Conservation (phyloP, 37 sponge, comb jelly and placozoan genomes). For the Corticium candelabrum region DNA sequence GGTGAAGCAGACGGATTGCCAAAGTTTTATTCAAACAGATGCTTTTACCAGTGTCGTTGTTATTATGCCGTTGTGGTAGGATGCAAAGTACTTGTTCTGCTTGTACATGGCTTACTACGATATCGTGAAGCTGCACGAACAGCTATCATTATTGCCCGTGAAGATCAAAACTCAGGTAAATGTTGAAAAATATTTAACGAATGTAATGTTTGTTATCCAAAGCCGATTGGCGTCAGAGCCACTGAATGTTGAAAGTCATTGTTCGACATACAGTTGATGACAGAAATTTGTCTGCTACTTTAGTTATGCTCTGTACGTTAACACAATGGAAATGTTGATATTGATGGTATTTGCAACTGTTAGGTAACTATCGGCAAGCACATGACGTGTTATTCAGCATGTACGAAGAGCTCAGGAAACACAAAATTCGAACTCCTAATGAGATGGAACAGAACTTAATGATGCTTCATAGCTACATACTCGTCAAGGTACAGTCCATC, state of each 20-base stretch:
- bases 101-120: conserved; percentile 84
- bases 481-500: conserved; percentile 50
- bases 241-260: too few relatives aligned
- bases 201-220: too few relatives aligned
- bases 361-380: conserved; percentile 85
- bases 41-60: too few relatives aligned
- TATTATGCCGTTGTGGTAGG: conserved; percentile 17
- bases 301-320: too few relatives aligned
- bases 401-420: conserved; percentile 72
- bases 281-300: too few relatives aligned
- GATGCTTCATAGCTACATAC: conserved; percentile 94
- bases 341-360: too few relatives aligned
- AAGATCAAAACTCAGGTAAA: conserved; percentile 81
- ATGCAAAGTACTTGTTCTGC: conserved; percentile 82
- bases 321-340: too few relatives aligned
- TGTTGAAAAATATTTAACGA: too few relatives aligned
- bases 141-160: conserved; percentile 87
- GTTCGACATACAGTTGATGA: too few relatives aligned
- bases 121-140: conserved; percentile 86
- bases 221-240: too few relatives aligned
- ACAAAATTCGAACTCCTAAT: conserved; percentile 65
- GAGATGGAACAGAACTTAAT: conserved; percentile 90
- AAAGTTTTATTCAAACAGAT: conserved; percentile 54
- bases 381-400: conserved; percentile 88
- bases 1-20: conserved; percentile 78